Conservation (phyloP, 2,113 vertebrate genomes). For the Elgaria multicarinata region DNA sequence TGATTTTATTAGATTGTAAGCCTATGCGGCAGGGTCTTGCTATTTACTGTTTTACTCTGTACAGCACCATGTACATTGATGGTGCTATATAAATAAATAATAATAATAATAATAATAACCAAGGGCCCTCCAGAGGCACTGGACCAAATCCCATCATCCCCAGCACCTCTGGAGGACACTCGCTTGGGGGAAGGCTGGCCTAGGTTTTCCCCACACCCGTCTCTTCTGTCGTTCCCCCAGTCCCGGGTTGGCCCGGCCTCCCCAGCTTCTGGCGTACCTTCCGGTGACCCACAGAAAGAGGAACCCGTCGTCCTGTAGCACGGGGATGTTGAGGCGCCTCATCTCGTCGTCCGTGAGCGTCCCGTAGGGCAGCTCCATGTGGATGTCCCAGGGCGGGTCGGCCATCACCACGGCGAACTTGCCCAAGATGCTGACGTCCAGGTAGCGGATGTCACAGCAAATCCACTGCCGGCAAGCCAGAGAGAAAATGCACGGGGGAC, state of each 20-base stretch:
- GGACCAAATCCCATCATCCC: background rate
- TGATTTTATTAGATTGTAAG: too few species aligned
- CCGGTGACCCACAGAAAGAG: slow-evolving; percentile 97
- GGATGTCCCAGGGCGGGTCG: slow-evolving; percentile 96
- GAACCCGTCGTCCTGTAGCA: slow-evolving; percentile 93
- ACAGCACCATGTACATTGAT: too few species aligned
- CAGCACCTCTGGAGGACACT: too few species aligned
- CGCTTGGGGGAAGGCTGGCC: too few species aligned
- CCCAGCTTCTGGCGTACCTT: background rate
- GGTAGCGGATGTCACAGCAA: slow-evolving; percentile 92
- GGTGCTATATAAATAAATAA: too few species aligned
- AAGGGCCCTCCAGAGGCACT: background rate
- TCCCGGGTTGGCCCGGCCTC: too few species aligned
- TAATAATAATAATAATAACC: too few species aligned
- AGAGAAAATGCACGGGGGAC: background rate
- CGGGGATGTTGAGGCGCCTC: slow-evolving; percentile 93
- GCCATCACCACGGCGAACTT: slow-evolving; percentile 97
- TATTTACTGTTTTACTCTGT: too few species aligned
- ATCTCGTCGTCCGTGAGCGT: slow-evolving; percentile 95
- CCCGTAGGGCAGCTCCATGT: slow-evolving; percentile 95
- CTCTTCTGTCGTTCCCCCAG: too few species aligned
- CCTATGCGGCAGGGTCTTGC: too few species aligned
- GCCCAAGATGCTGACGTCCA: slow-evolving; percentile 93
- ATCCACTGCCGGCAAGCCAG: slow-evolving; percentile 84
- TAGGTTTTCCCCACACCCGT: background rate